A percentile compares a stretch with the other conserved stretches of the same genome.
These are phyloP conservation scores for Gymnoscopelus braueri DNA, from an alignment of 2,797 vertebrate species.

Conservation along the genomic window DNA sequence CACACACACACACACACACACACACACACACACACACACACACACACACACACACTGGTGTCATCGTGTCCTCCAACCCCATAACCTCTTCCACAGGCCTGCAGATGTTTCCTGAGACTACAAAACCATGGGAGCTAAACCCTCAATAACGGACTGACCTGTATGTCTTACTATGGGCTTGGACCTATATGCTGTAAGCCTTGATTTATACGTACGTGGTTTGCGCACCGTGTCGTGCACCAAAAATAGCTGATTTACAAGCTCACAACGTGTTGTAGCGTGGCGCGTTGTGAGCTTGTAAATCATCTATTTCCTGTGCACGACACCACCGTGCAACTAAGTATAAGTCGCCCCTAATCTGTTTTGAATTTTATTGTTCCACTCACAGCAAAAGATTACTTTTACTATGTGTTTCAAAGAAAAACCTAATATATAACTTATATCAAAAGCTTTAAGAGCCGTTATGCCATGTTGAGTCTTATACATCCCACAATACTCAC, in stretches of 20 bases:
- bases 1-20: constrained; percentile 12
- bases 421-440: too few relatives aligned
- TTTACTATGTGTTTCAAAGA: too few relatives aligned
- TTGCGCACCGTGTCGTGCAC: constrained; percentile 5
- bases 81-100: constrained; percentile 65
- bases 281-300: too few relatives aligned
- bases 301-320: too few relatives aligned
- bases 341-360: too few relatives aligned
- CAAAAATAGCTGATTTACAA: too few relatives aligned
- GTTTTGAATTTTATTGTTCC: too few relatives aligned
- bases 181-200: constrained; percentile 13
- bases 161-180: not conserved
- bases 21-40: constrained; percentile 15
- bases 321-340: too few relatives aligned
- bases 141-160: constrained; percentile 14
- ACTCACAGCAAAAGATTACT: too few relatives aligned
- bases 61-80: constrained; percentile 63
- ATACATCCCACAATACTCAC: too few relatives aligned
- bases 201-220: not conserved
- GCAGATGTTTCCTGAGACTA: constrained; percentile 71
- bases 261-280: not conserved
- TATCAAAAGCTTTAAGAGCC: too few relatives aligned
- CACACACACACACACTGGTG: constrained; percentile 23
- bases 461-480: too few relatives aligned
- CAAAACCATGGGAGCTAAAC: constrained; percentile 35